Base-by-base conservation (phyloP, 2,888 invertebrate genomes). In the Aethes cnicana region DNA sequence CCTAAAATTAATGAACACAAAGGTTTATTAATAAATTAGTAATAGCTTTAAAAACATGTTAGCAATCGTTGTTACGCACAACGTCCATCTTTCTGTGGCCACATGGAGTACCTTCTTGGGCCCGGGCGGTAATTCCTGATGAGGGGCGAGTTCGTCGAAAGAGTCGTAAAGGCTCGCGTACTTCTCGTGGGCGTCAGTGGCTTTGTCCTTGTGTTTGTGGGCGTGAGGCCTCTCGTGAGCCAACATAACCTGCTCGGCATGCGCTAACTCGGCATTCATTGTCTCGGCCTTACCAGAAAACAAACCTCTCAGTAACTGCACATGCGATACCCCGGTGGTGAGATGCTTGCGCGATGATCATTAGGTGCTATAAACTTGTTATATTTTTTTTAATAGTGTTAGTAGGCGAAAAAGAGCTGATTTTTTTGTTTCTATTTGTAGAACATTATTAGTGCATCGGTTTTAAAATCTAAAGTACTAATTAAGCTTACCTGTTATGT, bases 241-340 rank as follows among this genome's bases (percentile, higher is more conserved):
- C 81, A 78, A 84, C 88, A 89, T 87, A 82, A 88, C 85, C 86
- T 89, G 84, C 81, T 87, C 87, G 39, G 88, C 88, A 77, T 86
- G 87, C 76, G 75, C 84, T 87, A 89, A 82, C 74, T 87, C 88
- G 72, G 78, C 84, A 74, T 87, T 77, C 86, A 88, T 81, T 74
- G 77, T 72, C 86, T 86, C 87, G 80, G 89, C 89, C 86, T 87
- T 89, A 61, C 83, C 83, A 82, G 81, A 85, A 87, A 89, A 87
- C 77, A 88, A 82, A 87, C 82, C 84, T 80, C 77, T 83, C 79
- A 84, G 68, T 85, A 66, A 74, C 62, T 61, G 58, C 60, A 64
- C 63, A 68, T 64, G 66, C 64, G 62, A 62, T 64, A 63, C 55
- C 58, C 43, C 53, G 53, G 46, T 66, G 66, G 65, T 63, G 64